These are phyloP conservation scores for Spilarctia lutea DNA, from an alignment of 2,888 invertebrate species.

Conservation along the genomic window DNA sequence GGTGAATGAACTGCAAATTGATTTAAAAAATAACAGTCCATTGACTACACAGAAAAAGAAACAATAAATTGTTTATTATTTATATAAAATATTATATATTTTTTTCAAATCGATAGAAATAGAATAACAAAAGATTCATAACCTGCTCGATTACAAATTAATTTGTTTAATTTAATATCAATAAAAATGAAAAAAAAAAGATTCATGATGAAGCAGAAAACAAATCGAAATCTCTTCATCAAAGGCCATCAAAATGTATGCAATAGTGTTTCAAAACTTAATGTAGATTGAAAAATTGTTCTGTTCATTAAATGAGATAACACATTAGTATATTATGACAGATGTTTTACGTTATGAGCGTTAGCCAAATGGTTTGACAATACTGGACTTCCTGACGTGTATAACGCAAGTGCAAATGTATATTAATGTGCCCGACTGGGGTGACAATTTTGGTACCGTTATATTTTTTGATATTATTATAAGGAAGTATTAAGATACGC, in stretches of 20 bases:
- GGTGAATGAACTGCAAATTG: conserved; percentile 22
- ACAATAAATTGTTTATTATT: conserved; percentile 2
- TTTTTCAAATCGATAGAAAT: conserved; percentile 3
- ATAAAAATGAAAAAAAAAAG: conserved; percentile 3
- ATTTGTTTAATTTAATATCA: conserved; percentile 5
- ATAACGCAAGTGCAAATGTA: conserved; percentile 68
- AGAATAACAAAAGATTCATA: neutral
- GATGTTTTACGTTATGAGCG: conserved; percentile 67
- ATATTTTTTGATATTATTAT: conserved; percentile 26
- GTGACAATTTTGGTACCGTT: conserved; percentile 49
- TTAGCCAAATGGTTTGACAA: conserved; percentile 76
- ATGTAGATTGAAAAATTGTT: conserved; percentile 54
- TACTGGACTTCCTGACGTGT: conserved; percentile 77
- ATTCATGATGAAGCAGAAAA: conserved; percentile 23
- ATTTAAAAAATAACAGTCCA: neutral
- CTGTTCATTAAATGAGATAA: conserved; percentile 57
- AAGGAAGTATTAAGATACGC: conserved; percentile 16
- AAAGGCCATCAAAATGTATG: conserved; percentile 45
- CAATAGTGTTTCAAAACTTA: conserved; percentile 30
- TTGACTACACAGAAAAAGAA: conserved; percentile 10
- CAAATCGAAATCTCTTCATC: conserved; percentile 18
- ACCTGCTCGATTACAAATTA: conserved; percentile 4
- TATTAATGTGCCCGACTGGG: conserved; percentile 29
- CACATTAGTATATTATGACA: conserved; percentile 75
- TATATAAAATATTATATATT: conserved; percentile 6